Conservation (phyloP, 2,113 vertebrate genomes). For the Gnathonemus longibarbis region DNA sequence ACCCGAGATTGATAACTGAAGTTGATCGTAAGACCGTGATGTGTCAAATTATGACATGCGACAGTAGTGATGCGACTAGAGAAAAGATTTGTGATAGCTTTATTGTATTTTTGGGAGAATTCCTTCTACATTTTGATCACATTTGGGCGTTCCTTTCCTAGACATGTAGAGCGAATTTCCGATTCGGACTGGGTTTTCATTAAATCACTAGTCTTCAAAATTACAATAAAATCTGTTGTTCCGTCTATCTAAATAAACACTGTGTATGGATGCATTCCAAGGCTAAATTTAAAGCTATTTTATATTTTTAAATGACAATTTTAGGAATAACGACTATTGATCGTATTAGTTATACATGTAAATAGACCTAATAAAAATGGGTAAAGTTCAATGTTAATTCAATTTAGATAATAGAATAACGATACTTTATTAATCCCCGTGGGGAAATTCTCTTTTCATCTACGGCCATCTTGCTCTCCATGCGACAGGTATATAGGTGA, state of each 20-base stretch:
- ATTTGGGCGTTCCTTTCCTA: neutral
- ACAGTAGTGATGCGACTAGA: neutral
- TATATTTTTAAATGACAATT: neutral
- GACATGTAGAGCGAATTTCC: neutral
- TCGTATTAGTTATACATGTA: neutral
- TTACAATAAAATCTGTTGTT: neutral
- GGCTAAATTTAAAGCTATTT: neutral
- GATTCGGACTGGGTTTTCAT: neutral
- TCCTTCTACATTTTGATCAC: neutral
- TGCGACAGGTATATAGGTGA: neutral
- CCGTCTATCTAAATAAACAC: neutral
- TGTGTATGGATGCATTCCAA: neutral
- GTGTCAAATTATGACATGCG: neutral
- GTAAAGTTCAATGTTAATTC: neutral
- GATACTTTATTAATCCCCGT: neutral
- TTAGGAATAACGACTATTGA: neutral
- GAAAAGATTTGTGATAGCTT: neutral
- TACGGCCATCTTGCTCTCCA: neutral
- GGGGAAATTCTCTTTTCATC: neutral
- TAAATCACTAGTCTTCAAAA: neutral
- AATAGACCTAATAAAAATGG: neutral
- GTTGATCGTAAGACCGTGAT: neutral
- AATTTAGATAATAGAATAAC: neutral
- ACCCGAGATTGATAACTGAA: neutral
- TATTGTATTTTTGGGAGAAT: neutral